Conservation (phyloP, 2,797 vertebrate species). For the Anguilla anguilla region DNA sequence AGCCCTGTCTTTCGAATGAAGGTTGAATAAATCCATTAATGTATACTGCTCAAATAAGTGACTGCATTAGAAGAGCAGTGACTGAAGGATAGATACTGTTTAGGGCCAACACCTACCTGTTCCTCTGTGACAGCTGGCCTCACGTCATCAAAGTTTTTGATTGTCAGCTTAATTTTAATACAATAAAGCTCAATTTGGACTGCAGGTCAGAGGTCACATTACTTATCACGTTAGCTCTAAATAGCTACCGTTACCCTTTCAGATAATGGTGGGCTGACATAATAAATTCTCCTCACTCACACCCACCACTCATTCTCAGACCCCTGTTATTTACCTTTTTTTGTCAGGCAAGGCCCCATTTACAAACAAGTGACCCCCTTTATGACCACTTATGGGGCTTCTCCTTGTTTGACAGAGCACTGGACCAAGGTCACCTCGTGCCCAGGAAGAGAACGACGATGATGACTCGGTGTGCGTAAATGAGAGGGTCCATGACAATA, state of each 20-base stretch:
- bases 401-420: conserved; percentile 63
- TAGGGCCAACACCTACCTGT: neutral
- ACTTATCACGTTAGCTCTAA: conserved; percentile 17
- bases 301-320: conserved; percentile 56
- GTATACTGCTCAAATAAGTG: neutral
- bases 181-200: neutral
- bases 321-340: conserved; percentile 69
- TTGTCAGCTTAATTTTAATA: neutral
- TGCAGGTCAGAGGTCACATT: conserved; percentile 15
- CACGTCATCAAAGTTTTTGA: neutral
- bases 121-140: neutral
- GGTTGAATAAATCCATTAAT: neutral
- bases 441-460: conserved; percentile 54
- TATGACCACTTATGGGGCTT: conserved; percentile 15
- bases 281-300: conserved; percentile 3
- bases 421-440: conserved; percentile 70
- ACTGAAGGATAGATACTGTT: neutral
- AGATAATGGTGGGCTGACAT: neutral
- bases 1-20: neutral
- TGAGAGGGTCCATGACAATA: conserved; percentile 59
- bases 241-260: neutral
- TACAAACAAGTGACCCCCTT: conserved; percentile 13
- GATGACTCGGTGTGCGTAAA: conserved; percentile 59
- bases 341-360: conserved; percentile 43
- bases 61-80: neutral